Conservation (phyloP, 1,140 invertebrate genomes). For the Rhyzopertha dominica region DNA sequence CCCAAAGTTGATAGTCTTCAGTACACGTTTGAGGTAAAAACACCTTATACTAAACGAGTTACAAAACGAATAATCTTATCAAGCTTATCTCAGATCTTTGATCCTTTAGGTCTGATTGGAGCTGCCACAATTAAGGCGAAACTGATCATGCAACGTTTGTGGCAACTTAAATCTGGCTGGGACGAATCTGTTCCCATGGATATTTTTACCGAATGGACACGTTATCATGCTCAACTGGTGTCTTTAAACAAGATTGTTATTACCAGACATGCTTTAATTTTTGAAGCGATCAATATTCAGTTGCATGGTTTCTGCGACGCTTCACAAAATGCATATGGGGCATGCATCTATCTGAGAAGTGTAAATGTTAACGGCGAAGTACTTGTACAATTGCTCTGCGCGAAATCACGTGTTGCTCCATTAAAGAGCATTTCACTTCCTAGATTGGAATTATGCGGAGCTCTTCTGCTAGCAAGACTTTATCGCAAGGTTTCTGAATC, state of each 20-base stretch:
- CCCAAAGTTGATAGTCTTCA: not conserved
- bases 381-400: not conserved
- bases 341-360: conserved; percentile 18
- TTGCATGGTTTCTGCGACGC: conserved; percentile 26
- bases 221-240: conserved; percentile 15
- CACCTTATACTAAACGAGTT: not conserved
- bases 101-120: conserved; percentile 42
- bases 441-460: no score
- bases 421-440: no score
- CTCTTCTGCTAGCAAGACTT: no score
- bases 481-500: no score
- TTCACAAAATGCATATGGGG: conserved; percentile 18
- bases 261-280: conserved; percentile 12
- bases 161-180: conserved; percentile 34
- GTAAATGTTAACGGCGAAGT: not conserved
- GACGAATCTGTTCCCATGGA: conserved; percentile 33
- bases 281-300: not conserved
- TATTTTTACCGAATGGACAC: conserved; percentile 24
- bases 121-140: conserved; percentile 41
- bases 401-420: conserved; percentile 28
- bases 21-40: not conserved
- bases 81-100: conserved; percentile 36
- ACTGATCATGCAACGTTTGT: conserved; percentile 42
- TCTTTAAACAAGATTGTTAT: conserved; percentile 17
- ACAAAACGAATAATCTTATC: conserved; percentile 24